These are phyloP conservation scores for Eulemur rubriventer DNA, from an alignment of 2,797 vertebrate genomes.

Conservation along the genomic window DNA sequence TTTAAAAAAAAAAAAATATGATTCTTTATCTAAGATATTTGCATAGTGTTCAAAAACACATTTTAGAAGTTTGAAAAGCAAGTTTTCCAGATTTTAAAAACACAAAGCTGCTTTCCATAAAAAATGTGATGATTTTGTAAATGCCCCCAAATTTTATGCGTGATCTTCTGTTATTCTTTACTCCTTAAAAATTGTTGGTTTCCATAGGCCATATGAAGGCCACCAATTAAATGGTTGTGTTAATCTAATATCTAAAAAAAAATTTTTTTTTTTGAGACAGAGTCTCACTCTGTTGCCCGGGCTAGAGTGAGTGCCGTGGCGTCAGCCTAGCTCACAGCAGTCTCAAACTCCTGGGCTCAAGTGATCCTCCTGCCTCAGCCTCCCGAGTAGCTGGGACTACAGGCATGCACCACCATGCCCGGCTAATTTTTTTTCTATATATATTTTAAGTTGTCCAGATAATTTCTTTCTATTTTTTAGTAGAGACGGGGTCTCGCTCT, in stretches of 20 bases:
- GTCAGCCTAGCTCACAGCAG: too few relatives aligned
- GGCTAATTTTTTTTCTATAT: too few relatives aligned
- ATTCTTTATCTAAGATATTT: conserved; percentile 35
- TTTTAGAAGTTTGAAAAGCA: conserved; percentile 42
- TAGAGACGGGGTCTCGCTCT: too few relatives aligned
- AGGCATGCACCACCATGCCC: too few relatives aligned
- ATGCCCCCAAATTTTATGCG: not conserved
- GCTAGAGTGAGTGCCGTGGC: too few relatives aligned
- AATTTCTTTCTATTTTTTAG: too few relatives aligned
- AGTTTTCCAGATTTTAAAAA: conserved; percentile 53
- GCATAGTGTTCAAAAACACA: conserved; percentile 11
- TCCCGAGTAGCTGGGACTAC: too few relatives aligned
- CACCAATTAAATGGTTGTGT: not conserved
- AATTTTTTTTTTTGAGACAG: too few relatives aligned
- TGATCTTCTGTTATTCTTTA: conserved; percentile 14
- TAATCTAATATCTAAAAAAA: conserved; percentile 35
- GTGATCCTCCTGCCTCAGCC: too few relatives aligned
- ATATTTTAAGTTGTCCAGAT: too few relatives aligned
- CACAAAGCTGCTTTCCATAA: conserved; percentile 38
- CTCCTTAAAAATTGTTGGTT: conserved; percentile 26
- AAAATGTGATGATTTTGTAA: conserved; percentile 7
- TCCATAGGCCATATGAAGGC: not conserved
- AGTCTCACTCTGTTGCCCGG: too few relatives aligned
- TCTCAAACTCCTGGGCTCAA: too few relatives aligned
- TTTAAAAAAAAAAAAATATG: not conserved